Percentiles rank a stretch among this genome's conserved stretches.
These are phyloP conservation scores for Manis crassicaudata DNA, from an alignment of 2,797 vertebrate genomes.

Conservation along the genomic window DNA sequence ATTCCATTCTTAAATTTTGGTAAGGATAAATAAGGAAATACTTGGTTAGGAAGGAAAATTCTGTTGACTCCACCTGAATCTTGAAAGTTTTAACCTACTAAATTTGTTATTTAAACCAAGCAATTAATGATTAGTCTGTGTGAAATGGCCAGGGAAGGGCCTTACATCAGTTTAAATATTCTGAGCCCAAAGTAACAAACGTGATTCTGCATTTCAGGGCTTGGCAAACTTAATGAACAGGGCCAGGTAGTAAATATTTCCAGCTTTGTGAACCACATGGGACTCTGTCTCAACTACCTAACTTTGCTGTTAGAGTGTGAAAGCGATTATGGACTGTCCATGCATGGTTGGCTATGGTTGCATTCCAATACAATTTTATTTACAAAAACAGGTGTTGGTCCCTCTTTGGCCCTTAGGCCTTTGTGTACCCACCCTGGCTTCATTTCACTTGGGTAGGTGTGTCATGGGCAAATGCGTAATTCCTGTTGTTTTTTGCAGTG, in stretches of 20 bases:
- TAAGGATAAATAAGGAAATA: not conserved
- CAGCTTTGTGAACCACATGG: accelerated
- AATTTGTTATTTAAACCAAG: not conserved
- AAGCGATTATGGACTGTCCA: not conserved
- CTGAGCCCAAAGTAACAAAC: not conserved
- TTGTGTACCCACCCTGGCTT: not conserved
- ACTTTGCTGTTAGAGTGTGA: not conserved
- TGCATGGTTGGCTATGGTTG: not conserved
- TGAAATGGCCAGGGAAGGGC: not conserved
- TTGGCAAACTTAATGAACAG: not conserved
- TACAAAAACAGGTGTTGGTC: not conserved
- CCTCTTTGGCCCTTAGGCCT: not conserved
- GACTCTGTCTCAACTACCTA: not conserved
- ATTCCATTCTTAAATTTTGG: constrained; percentile 22
- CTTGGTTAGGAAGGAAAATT: constrained; percentile 25
- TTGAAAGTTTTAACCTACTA: not conserved
- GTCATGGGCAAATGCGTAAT: not conserved
- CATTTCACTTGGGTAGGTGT: not conserved
- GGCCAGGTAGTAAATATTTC: not conserved
- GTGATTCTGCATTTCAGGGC: not conserved
- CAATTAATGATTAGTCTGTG: not conserved
- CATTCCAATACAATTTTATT: not conserved
- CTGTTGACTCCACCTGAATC: not conserved
- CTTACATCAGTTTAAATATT: not conserved
- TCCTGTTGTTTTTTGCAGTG: not conserved